phyloP scores from a whole-genome alignment of 2,113 vertebrate species.

The Zapus hudsonius region DNA sequence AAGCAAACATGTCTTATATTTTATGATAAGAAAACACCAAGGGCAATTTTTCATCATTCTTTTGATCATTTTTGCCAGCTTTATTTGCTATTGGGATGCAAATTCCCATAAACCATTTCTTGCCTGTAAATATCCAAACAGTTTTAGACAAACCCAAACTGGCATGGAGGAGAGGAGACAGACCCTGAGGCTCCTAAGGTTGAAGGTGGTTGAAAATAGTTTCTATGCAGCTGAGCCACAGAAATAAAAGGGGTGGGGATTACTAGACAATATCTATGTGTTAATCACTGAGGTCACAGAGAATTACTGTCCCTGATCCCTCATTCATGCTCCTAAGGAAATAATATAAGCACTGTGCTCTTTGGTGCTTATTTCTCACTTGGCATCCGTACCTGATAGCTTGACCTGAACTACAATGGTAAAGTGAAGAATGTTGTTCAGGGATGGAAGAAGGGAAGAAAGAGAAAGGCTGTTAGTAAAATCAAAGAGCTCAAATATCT shows the following conservation, averaged over 20 bases:
- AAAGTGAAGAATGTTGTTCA: fast-evolving
- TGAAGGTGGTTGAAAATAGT: not conserved
- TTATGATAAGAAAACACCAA: constrained; percentile 4
- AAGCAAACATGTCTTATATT: not conserved
- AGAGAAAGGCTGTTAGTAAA: not conserved
- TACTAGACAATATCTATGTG: not conserved
- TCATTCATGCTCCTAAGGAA: not conserved
- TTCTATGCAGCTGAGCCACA: not conserved
- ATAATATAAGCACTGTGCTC: not conserved
- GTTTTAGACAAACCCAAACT: not conserved
- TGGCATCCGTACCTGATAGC: too few relatives aligned
- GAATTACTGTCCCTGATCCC: not conserved
- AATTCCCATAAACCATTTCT: not conserved
- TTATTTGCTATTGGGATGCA: not conserved
- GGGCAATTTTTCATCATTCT: not conserved
- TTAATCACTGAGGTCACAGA: not conserved
- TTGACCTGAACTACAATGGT: not conserved
- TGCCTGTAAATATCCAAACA: not conserved
- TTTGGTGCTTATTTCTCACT: not conserved
- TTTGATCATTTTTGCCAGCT: not conserved
- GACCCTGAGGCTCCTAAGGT: not conserved
- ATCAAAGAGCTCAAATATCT: not conserved
- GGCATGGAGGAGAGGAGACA: not conserved
- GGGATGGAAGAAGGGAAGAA: too few relatives aligned
- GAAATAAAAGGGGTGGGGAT: too few relatives aligned